Evolutionary conservation across 92 coral and sea anemone species (phyloP), one percentile per base, ranked within the genome.

Genomic region (Porites lobata): DNA sequence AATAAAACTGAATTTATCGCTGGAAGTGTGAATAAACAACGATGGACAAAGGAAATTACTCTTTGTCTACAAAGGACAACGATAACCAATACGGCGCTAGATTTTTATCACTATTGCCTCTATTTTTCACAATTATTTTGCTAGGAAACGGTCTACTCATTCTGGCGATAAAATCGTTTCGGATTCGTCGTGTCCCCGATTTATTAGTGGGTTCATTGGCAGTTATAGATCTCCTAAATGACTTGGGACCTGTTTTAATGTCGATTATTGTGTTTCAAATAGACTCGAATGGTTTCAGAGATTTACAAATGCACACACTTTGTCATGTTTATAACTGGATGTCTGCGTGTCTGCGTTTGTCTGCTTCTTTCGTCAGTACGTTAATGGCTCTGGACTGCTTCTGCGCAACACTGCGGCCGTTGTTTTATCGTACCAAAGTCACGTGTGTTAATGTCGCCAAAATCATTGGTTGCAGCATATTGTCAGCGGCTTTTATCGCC

Each of bases 311-410:
- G 4, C 51, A 61, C 65, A 32, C 91, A 14, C 52, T 91, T 11
- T 91, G 91, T n/a, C 75, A 87, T 38, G 82, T 91, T 84, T 87
- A 75, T 56, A 91, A 91, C 81, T 91, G 94, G 94, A 84, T 65
- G 1, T 69, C 94, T 8, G 62, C 91, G 2, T 91, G 75, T 58
- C 91, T 91, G 5, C 91, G 94, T 58, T 77, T 91, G 21, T 22
- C 82, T 10, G 88, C 94, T 57, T 63, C 87, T n/a, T 91, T 91
- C 57, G 82, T 87, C 50, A 81, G 91, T 15, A 81, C 90, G 7
- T 12, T 81, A 58, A 91, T 91, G 94, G 83, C 94, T 0, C 77
- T 86, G 1, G 91, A 91, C 57, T 75, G 94, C 9, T 59, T 75
- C 7, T 74, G 69, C 15, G 88, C 91, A 1, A 86, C 88, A 4